Conservation (phyloP, 1,140 invertebrate genomes). For the Procambarus virginalis region DNA sequence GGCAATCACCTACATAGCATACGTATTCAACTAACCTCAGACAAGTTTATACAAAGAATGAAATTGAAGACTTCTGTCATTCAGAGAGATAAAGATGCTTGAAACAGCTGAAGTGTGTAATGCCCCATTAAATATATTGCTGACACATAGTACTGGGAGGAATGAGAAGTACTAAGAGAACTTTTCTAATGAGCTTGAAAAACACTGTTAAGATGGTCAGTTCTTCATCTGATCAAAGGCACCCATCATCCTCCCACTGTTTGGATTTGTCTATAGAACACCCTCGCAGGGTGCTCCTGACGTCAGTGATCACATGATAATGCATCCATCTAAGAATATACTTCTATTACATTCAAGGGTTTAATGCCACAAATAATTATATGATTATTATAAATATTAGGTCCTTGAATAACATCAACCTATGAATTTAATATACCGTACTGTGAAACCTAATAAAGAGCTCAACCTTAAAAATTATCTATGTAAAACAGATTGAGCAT, state of each 20-base stretch:
- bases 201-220: conserved; percentile 26
- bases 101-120: conserved; percentile 19
- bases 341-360: conserved; percentile 29
- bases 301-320: conserved; percentile 32
- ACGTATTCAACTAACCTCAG: background rate
- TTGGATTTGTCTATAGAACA: background rate
- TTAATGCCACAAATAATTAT: conserved; percentile 48
- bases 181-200: conserved; percentile 15
- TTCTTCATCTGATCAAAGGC: conserved; percentile 40
- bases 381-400: conserved; percentile 34
- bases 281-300: conserved; percentile 2
- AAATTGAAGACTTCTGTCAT: background rate
- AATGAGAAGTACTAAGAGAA: conserved; percentile 28
- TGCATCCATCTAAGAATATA: conserved; percentile 34
- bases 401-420: conserved; percentile 43
- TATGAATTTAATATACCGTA: conserved; percentile 30
- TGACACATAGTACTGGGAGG: conserved; percentile 32
- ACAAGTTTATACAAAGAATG: background rate
- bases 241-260: background rate
- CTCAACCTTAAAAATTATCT: conserved; percentile 13
- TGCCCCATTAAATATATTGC: conserved; percentile 21
- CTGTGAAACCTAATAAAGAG: conserved; percentile 21
- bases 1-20: background rate
- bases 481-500: conserved; percentile 15
- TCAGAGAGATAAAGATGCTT: background rate